Percentiles rank a stretch among this genome's conserved stretches.
Evolutionary conservation across 2,888 invertebrate species (phyloP).

Genomic region (Dorcus hopei): DNA sequence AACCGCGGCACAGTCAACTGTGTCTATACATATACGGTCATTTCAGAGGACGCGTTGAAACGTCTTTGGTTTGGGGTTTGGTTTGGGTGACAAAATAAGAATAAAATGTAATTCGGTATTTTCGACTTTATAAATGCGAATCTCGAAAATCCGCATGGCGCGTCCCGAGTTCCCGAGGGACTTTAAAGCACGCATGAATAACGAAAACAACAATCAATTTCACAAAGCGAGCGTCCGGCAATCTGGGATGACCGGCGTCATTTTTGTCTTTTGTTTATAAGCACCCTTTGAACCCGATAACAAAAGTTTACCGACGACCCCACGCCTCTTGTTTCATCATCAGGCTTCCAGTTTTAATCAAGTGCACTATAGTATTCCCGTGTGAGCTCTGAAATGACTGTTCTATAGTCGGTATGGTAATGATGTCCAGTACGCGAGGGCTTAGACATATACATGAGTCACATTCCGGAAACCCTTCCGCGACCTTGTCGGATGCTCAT

Average conservation of each 20-base stretch:
- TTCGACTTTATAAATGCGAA: constrained; percentile 26
- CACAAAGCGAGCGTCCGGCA: constrained; percentile 37
- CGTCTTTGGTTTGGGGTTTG: too few relatives aligned
- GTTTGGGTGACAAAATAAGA: too few relatives aligned
- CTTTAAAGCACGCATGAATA: constrained; percentile 42
- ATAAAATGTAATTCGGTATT: too few relatives aligned
- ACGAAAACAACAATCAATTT: constrained; percentile 49
- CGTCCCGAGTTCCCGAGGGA: constrained; percentile 23
- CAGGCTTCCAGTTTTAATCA: constrained; percentile 42
- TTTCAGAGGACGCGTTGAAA: too few relatives aligned
- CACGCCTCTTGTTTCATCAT: constrained; percentile 27
- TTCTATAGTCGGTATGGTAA: constrained; percentile 18
- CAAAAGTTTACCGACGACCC: constrained; percentile 11
- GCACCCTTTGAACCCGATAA: constrained; percentile 41
- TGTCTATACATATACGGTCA: too few relatives aligned
- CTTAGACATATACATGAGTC: constrained; percentile 11
- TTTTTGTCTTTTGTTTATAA: constrained; percentile 46
- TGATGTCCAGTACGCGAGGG: constrained; percentile 9
- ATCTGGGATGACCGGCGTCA: constrained; percentile 44
- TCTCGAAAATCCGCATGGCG: constrained; percentile 1
- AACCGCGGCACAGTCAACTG: constrained; percentile 5
- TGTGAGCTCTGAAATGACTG: constrained; percentile 12
- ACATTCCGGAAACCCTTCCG: constrained; percentile 38
- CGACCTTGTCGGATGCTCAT: constrained; percentile 40
- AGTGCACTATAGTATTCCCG: constrained; percentile 32